phyloP scores from a whole-genome alignment of 2,113 vertebrate genomes.

The Argyrosomus japonicus region DNA sequence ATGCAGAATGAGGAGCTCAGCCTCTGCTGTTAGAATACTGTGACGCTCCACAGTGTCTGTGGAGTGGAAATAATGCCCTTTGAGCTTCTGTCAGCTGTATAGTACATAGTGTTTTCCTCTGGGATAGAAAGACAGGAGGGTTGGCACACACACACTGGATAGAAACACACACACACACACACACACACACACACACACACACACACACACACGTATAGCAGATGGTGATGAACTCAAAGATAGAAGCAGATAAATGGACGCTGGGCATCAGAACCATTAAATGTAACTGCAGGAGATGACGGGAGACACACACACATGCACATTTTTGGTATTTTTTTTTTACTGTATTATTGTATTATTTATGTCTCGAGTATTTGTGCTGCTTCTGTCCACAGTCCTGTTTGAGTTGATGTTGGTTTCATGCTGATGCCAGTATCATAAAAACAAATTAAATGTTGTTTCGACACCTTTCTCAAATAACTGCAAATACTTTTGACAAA shows the following conservation, averaged over 20 bases:
- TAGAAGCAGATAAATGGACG: background rate
- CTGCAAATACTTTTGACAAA: background rate
- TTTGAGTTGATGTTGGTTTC: background rate
- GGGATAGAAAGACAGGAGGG: conserved; percentile 6
- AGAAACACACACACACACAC: background rate
- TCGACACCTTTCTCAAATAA: background rate
- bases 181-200: background rate
- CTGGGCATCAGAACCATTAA: background rate
- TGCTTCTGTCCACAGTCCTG: background rate
- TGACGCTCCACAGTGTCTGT: background rate
- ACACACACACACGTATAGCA: background rate
- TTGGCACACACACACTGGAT: background rate
- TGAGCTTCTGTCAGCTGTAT: conserved; percentile 23
- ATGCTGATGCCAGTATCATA: background rate
- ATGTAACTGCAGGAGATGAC: background rate
- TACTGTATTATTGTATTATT: background rate
- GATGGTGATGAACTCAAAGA: conserved; percentile 3
- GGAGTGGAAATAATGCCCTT: conserved; percentile 10
- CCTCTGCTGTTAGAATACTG: no score
- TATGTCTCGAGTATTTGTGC: background rate
- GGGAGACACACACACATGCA: background rate
- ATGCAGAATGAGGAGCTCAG: background rate
- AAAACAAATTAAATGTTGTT: background rate
- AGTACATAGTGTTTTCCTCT: background rate
- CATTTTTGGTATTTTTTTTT: background rate